These are phyloP conservation scores for Campoplex capitator DNA, from an alignment of 2,888 invertebrate species.

Conservation along the genomic window DNA sequence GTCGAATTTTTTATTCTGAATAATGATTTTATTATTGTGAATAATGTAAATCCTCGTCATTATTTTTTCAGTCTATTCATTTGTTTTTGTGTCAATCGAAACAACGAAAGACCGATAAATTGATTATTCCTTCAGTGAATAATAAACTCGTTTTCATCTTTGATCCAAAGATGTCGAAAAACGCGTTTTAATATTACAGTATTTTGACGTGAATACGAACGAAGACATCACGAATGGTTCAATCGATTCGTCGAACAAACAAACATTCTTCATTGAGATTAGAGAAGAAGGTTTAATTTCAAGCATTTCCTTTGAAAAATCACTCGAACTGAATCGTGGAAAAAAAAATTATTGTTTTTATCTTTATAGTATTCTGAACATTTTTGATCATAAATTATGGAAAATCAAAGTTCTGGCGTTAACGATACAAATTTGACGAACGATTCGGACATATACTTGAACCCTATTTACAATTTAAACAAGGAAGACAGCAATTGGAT, in stretches of 20 bases:
- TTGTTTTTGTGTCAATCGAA: background rate
- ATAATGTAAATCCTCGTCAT: background rate
- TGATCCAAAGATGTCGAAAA: background rate
- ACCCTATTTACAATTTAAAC: constrained; percentile 87
- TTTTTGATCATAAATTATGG: constrained; percentile 35
- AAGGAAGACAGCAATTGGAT: constrained; percentile 96
- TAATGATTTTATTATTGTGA: background rate
- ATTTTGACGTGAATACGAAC: constrained; percentile 21
- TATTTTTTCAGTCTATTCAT: too few relatives aligned
- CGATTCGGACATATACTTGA: constrained; percentile 71
- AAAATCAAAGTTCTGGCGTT: constrained; percentile 47
- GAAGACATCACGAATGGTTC: constrained; percentile 11
- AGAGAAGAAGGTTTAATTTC: background rate
- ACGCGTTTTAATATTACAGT: constrained; percentile 43
- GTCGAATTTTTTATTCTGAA: background rate
- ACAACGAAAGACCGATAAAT: constrained; percentile 17
- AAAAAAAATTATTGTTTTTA: background rate
- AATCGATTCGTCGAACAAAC: constrained; percentile 3
- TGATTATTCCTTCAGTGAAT: constrained; percentile 55
- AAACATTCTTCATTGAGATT: constrained; percentile 1
- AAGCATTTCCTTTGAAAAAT: background rate
- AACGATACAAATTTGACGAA: constrained; percentile 73
- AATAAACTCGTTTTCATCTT: background rate
- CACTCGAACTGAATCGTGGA: background rate
- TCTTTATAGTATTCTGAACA: background rate